phyloP scores from a whole-genome alignment of 2,797 vertebrate species.

The Hyperoplus lanceolatus region DNA sequence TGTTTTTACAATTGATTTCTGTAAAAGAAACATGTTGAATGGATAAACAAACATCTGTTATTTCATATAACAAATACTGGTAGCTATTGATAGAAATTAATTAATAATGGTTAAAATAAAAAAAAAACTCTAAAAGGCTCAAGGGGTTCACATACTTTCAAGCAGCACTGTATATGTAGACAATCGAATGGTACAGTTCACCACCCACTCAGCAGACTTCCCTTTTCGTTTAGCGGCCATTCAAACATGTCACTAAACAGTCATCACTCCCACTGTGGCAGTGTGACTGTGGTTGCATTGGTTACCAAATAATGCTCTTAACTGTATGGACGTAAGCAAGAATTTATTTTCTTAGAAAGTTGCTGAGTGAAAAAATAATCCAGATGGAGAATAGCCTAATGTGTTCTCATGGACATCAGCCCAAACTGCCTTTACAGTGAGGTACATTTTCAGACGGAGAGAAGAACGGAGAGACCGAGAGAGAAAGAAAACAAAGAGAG shows the following conservation, averaged over 20 bases:
- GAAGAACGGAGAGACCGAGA: conserved; percentile 36
- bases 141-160: too few relatives aligned
- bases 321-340: conserved; percentile 30
- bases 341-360: conserved; percentile 49
- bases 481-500: conserved; percentile 63
- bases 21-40: too few relatives aligned
- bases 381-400: conserved; percentile 48
- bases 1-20: too few relatives aligned
- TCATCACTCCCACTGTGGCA: conserved; percentile 50
- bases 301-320: conserved; percentile 31
- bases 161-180: not conserved
- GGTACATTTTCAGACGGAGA: conserved; percentile 50
- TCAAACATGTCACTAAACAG: conserved; percentile 60
- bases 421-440: conserved; percentile 24
- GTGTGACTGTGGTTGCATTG: conserved; percentile 46
- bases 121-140: too few relatives aligned
- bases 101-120: too few relatives aligned
- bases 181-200: conserved; percentile 43
- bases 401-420: conserved; percentile 36
- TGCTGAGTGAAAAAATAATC: conserved; percentile 30
- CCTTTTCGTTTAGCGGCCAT: conserved; percentile 59
- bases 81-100: too few relatives aligned
- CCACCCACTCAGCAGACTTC: conserved; percentile 59
- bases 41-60: too few relatives aligned
- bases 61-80: too few relatives aligned